Conservation (phyloP, 1,140 invertebrate species). For the Bilobella aurantiaca region DNA sequence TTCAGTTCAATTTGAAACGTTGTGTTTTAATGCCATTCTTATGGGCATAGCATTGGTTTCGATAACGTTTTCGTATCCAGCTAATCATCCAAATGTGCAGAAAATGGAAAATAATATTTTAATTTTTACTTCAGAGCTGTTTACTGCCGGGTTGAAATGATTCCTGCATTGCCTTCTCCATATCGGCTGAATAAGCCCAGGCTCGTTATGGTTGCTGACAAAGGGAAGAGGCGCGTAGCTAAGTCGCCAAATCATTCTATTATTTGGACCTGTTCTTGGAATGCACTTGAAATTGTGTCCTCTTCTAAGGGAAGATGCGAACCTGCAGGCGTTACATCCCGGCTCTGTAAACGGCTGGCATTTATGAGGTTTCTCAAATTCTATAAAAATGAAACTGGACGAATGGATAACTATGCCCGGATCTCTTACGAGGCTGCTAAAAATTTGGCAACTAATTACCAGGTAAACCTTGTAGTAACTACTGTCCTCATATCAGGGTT, state of each 20-base stretch:
- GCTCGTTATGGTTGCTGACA: slow-evolving; percentile 22
- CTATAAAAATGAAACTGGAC: slow-evolving; percentile 20
- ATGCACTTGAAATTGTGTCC: slow-evolving; percentile 20
- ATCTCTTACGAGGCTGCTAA: slow-evolving; percentile 26
- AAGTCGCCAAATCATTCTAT: slow-evolving; percentile 34
- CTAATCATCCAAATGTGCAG: neutral
- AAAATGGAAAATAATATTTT: neutral
- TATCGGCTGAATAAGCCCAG: slow-evolving; percentile 25
- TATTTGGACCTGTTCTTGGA: slow-evolving; percentile 23
- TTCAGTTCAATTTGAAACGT: neutral
- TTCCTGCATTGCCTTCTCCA: neutral
- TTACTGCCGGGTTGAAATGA: slow-evolving; percentile 25
- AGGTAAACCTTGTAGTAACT: too few relatives aligned
- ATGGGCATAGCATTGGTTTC: too few relatives aligned
- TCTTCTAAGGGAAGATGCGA: slow-evolving; percentile 28
- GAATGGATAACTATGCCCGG: slow-evolving; percentile 10
- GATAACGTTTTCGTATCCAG: neutral
- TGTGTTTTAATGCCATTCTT: too few relatives aligned
- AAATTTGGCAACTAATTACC: slow-evolving; percentile 16
- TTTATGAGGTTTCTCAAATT: slow-evolving; percentile 21
- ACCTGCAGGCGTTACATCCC: slow-evolving; percentile 16
- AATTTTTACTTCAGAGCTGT: slow-evolving; percentile 22
- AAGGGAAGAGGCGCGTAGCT: slow-evolving; percentile 29
- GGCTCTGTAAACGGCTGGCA: slow-evolving; percentile 23
- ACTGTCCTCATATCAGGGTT: too few relatives aligned